Evolutionary conservation across 2,797 vertebrate genomes (phyloP), one percentile per base, ranked within the genome.

Genomic region (Forpus xanthops): DNA sequence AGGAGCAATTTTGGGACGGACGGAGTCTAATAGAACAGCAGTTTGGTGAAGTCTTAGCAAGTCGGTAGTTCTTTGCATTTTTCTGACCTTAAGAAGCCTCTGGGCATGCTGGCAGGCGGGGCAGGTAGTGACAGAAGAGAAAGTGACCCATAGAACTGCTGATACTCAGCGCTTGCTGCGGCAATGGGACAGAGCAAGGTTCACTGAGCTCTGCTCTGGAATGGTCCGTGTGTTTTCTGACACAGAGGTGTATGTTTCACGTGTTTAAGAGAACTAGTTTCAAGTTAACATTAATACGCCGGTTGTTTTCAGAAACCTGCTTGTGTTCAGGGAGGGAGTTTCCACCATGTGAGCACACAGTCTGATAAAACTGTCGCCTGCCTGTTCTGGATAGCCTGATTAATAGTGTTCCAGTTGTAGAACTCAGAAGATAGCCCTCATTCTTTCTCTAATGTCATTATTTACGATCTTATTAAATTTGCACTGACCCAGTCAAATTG

Each of bases 401-500:
- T 41, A 53, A 61, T 58, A 72, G 78, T 61, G 85, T 61, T 45
- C 47, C 73, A 65, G 76, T 20, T 60, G 75, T 47, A 39, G 60
- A 80, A n/a, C 82, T 75, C 61, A 56, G 41, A 72, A 85, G 85
- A 80, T 49, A 91, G 76, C 58, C 15, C 45, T 89, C 39, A 0
- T 78, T 78, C 89, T 75, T 74, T 37, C 87, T 83, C 65, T 84
- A 45, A 0, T 80, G n/a, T 37, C 49, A 49, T 79, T 78, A 62
- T 87, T 93, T 93, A 30, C 17, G 1, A 33, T 80, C 85, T 80
- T 78, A 85, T 17, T 89, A 90, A 66, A 78, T 92, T 85, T 41
- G 9, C 58, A 72, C 72, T 45, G 65, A 35, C 78, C 78, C 37
- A 61, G 75, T 60, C 41, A 1, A 44, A 68, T 56, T 58, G 72